Conservation (phyloP, 2,113 vertebrate species). For the Calypte anna region DNA sequence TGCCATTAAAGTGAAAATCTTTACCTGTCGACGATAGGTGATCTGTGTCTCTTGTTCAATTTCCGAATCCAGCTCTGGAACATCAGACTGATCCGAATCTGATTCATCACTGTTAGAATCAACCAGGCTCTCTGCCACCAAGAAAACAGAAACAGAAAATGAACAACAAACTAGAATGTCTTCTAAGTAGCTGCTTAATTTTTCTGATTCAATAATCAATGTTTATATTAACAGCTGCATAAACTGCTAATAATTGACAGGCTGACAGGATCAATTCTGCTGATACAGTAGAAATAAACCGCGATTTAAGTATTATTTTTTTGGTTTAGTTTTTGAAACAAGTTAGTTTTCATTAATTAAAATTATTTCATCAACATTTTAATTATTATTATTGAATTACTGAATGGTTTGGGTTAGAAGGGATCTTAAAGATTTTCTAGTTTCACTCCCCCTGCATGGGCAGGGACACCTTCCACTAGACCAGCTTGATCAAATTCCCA, state of each 20-base stretch:
- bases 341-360: neutral
- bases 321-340: neutral
- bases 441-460: too few relatives aligned
- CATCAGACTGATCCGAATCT: conserved; percentile 97
- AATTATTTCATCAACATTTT: neutral
- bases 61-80: conserved; percentile 98
- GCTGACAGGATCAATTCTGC: neutral
- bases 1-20: neutral
- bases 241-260: neutral
- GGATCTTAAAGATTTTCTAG: too few relatives aligned
- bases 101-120: conserved; percentile 98
- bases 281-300: neutral
- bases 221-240: neutral
- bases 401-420: too few relatives aligned
- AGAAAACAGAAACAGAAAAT: conserved; percentile 26
- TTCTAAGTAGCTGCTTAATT: conserved; percentile 8
- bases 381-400: too few relatives aligned
- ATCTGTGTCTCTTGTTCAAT: conserved; percentile 98
- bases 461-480: too few relatives aligned
- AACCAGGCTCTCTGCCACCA: conserved; percentile 86
- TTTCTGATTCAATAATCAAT: conserved; percentile 17
- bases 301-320: neutral
- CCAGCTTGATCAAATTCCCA: too few relatives aligned
- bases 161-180: neutral
- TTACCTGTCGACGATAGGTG: conserved; percentile 92